Evolutionary conservation across 2,797 vertebrate genomes (phyloP), one percentile per base, ranked within the genome.

Genomic region (Eospalax fontanierii): DNA sequence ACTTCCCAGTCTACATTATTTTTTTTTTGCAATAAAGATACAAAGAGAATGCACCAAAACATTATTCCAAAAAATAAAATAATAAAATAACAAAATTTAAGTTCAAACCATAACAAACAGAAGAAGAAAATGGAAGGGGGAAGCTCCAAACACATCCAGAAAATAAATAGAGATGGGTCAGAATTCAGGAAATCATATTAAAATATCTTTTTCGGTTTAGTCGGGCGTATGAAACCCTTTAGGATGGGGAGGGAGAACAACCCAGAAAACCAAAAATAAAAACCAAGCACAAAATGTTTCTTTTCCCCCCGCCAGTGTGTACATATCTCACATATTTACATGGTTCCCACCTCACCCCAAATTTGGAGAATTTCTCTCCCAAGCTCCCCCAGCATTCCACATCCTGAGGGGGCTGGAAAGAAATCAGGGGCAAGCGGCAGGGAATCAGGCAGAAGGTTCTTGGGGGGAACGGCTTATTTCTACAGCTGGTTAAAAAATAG

Each of bases 141-240:
- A 98, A 99, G 98, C 99, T 99, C 99, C 99, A 99, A 99, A 99
- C 99, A 99, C 99, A 99, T 99, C 98, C 98, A 99, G 99, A 99
- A 99, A 99, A 99, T 99, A 99, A 99, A 99, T 99, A 99, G 99
- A 99, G 99, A 99, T 99, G 99, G 99, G 99, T 98, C 98, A 99
- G 98, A 99, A 99, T 99, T 99, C 99, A 99, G 98, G 99, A 99
- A 99, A 99, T 99, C 98, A 99, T 99, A 99, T 99, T 99, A 99
- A 99, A 99, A 99, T 99, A 99, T 99, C 98, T 99, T 99, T 99
- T 99, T 98, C 98, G 97, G 99, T 99, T 99, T 99, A 99, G 99
- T 99, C 98, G 99, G 86, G 99, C 99, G 98, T 99, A 99, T 99
- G 99, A 99, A 99, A 99, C 99, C 99, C 99, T 99, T 99, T 98